These are phyloP conservation scores for Elymnias hypermnestra DNA, from an alignment of 1,140 invertebrate genomes.

Conservation along the genomic window DNA sequence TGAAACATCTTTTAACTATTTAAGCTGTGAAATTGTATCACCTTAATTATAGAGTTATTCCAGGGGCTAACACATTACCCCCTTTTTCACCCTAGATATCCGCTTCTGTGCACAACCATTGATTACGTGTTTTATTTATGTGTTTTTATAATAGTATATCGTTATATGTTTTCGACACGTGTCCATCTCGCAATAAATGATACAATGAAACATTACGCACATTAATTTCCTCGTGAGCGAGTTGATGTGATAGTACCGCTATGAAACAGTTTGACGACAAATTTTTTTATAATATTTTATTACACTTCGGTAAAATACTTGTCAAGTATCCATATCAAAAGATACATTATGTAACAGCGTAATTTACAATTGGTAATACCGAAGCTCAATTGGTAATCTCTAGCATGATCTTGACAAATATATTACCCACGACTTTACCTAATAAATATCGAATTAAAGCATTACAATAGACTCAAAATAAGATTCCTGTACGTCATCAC, in stretches of 20 bases:
- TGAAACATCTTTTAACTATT: not conserved
- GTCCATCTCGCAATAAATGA: not conserved
- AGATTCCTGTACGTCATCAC: not conserved
- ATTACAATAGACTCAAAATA: not conserved
- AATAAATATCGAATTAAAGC: too few relatives aligned
- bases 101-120: slow-evolving; percentile 6
- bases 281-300: not conserved
- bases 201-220: not conserved
- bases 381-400: too few relatives aligned
- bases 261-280: not conserved
- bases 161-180: too few relatives aligned
- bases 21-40: too few relatives aligned
- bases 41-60: too few relatives aligned
- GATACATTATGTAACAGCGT: too few relatives aligned
- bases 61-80: not conserved
- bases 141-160: not conserved
- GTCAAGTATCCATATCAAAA: too few relatives aligned
- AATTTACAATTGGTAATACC: too few relatives aligned
- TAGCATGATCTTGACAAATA: too few relatives aligned
- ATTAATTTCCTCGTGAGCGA: not conserved
- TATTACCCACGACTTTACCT: too few relatives aligned
- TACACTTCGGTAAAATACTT: too few relatives aligned
- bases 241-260: not conserved
- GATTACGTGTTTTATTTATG: not conserved
- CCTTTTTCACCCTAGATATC: slow-evolving; percentile 5